Base-by-base conservation (phyloP, 2,888 invertebrate genomes). In the Gymnosoma rotundatum region DNA sequence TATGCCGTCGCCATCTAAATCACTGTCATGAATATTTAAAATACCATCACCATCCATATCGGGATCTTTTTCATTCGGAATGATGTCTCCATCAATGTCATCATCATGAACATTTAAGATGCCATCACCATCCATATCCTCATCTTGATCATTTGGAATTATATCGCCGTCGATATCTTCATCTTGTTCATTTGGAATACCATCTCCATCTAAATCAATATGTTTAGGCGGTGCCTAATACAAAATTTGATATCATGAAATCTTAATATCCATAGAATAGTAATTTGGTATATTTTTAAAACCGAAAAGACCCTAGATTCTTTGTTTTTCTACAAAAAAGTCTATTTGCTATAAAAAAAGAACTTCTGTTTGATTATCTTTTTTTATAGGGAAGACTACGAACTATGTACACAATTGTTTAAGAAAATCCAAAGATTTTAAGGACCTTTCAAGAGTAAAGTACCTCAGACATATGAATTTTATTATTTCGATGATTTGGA, bases 1-100 rank as follows among this genome's bases (percentile, higher is more conserved):
- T 90, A 92, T 91, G 88, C 93, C 93, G 85, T 91, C 92, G 12
- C 89, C 89, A 79, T 89, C 90, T 45, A 87, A 87, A 38, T 90
- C 89, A 66, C 89, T 89, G 45, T 88, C 89, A 25, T 87, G 78
- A 64, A 87, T 85, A 50, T 88, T 87, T 63, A 87, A 87, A 38
- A 88, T 87, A 67, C 87, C 89, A 74, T 88, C 87, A 73, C 88
- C 89, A 75, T 89, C 88, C 73, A 89, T 88, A 64, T 87, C 87
- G 1, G 78, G 67, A 72, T 88, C 87, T 45, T 88, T 89, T 52
- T 87, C 87, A 91, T 94, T 94, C 32, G 94, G 94, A 69, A 89
- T 89, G 20, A 93, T 92, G 85, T 93, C 94, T 88, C 92, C 92
- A 86, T 92, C 92, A 70, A 90, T 88, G 38, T 83, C 83, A 21